Base-by-base conservation (phyloP, 2,797 vertebrate species). In the Pangasius macronema region DNA sequence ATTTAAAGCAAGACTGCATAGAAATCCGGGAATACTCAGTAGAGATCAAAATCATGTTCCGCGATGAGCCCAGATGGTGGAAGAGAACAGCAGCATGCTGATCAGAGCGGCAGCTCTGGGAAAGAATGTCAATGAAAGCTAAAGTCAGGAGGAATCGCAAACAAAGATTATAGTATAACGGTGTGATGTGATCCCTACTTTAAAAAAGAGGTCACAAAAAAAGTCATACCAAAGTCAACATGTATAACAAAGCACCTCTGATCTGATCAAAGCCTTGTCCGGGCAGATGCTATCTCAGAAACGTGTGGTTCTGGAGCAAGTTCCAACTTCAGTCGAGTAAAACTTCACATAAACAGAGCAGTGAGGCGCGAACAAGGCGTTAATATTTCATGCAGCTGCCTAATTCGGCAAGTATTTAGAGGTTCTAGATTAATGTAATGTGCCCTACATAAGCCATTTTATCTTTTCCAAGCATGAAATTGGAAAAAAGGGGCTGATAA, bases 391-490 rank as follows among this genome's bases (percentile, higher is more conserved):
- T 90, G 83, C 70, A 24, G 83, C 88, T 89, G 91, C 94, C 94
- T 93, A 92, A 94, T 93, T 94, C 92, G 87, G 89, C 90, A 89
- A 79, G 18, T 91, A 91, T 95, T 94, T 93, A 90, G 67, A 68
- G 63, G 90, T 91, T 85, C 88, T 84, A 87, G 89, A 95, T 95
- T 93, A 94, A 92, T 91, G 91, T 92, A 93, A 93, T 91, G 92
- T 95, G 94, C 94, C 95, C 95, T 93, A 95, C 91, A 95, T 95
- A 94, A 93, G 89, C 87, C 89, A 83, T 91, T 93, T 90, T 92
- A 89, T 94, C 88, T 46, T 91, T 88, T 91, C 91, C 90, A 91
- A 89, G 92, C 92, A 89, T 90, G 89, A 91, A 90, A 91, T 90
- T 89, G 88, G 89, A 76, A 85, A 76, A n/a, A 59, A 7, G 46